Evolutionary conservation across 2,113 vertebrate genomes (phyloP).

Genomic region (Silurus asotus): DNA sequence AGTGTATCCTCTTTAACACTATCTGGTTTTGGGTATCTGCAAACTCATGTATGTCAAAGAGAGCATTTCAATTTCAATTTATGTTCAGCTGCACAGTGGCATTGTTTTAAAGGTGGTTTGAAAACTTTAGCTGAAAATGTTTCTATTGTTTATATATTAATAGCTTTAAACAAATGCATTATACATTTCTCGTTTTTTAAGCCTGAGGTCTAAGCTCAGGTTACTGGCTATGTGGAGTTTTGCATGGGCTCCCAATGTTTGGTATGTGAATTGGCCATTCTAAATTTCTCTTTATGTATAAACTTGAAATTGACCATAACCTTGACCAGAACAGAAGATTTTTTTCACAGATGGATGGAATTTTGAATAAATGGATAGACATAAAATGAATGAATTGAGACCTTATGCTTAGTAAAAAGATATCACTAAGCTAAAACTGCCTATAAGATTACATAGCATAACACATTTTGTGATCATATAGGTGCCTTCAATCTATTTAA

Average conservation of each 20-base stretch:
- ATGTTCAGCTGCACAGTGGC: not conserved
- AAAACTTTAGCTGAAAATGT: not conserved
- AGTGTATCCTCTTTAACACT: not conserved
- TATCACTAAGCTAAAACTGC: not conserved
- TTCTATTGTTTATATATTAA: not conserved
- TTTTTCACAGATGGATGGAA: not conserved
- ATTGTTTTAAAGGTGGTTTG: not conserved
- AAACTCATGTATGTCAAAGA: not conserved
- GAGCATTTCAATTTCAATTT: not conserved
- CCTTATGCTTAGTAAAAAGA: not conserved
- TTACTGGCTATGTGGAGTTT: not conserved
- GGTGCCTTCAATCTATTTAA: not conserved
- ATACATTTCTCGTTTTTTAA: not conserved
- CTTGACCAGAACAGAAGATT: not conserved
- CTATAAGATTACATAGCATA: not conserved
- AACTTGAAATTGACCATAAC: not conserved
- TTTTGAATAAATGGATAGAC: not conserved
- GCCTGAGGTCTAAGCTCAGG: not conserved
- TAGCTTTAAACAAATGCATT: not conserved
- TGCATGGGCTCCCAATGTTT: not conserved
- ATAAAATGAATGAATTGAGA: not conserved
- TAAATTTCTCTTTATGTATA: not conserved
- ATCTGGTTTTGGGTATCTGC: not conserved
- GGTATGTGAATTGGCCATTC: not conserved
- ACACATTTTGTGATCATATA: not conserved